phyloP scores from a whole-genome alignment of 2,113 vertebrate species.

The Eclectus roratus region DNA sequence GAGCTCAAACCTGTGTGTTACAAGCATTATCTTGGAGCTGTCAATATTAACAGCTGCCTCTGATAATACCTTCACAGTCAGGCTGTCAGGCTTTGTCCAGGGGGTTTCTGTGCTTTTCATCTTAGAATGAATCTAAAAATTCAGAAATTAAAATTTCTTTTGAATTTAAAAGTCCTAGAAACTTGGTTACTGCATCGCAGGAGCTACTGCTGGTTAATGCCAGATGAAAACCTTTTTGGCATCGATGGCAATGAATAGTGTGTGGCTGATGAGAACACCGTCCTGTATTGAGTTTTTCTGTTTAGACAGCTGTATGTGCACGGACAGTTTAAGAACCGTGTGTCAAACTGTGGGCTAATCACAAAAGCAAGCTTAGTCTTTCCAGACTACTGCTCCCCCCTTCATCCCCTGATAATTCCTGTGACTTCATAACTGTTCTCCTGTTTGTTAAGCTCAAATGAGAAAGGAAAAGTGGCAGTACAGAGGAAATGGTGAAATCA shows the following conservation, averaged over 20 bases:
- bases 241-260: not conserved
- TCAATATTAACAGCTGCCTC: not conserved
- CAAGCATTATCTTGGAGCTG: not conserved
- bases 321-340: not conserved
- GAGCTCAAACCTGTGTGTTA: slow-evolving; percentile 1
- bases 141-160: not conserved
- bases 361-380: not conserved
- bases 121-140: not conserved
- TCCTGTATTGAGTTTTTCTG: accelerated
- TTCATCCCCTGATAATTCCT: not conserved
- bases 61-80: not conserved
- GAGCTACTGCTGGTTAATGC: not conserved
- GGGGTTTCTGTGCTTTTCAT: not conserved
- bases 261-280: not conserved
- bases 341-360: not conserved
- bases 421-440: not conserved
- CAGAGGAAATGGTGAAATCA: not conserved
- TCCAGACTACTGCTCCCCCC: not conserved
- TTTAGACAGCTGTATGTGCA: not conserved
- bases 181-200: not conserved
- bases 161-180: not conserved
- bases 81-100: not conserved
- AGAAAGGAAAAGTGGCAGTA: not conserved
- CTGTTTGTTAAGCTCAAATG: not conserved
- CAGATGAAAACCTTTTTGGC: not conserved